Percentiles rank a stretch among this genome's conserved stretches.
phyloP scores from a whole-genome alignment of 2,888 invertebrate species.

The Hoplodrina ambigua region DNA sequence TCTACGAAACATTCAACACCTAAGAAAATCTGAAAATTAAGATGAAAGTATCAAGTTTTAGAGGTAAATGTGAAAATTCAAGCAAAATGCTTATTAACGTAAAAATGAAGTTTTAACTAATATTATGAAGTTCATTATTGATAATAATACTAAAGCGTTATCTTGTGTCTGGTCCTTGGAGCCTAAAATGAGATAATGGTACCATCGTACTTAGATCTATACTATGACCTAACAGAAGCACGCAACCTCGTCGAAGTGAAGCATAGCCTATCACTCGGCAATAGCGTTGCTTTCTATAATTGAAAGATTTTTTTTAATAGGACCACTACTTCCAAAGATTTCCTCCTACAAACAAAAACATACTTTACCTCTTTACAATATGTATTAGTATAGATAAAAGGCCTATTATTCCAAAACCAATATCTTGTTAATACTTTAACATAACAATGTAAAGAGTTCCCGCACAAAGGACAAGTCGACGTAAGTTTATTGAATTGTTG shows the following conservation, averaged over 20 bases:
- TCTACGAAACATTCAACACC: too few species aligned
- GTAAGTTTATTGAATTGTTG: constrained; percentile 13
- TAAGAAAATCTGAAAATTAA: not conserved
- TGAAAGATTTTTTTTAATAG: too few species aligned
- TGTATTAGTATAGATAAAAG: not conserved
- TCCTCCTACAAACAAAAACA: too few species aligned
- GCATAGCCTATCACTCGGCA: too few species aligned
- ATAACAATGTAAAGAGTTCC: not conserved
- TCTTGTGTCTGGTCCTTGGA: too few species aligned
- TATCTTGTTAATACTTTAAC: not conserved
- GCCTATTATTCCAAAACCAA: not conserved
- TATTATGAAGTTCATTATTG: not conserved
- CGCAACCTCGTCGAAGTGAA: too few species aligned
- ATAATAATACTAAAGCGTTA: not conserved
- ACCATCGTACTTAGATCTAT: too few species aligned
- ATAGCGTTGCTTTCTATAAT: too few species aligned
- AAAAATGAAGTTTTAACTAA: constrained; percentile 2
- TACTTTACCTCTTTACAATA: too few species aligned
- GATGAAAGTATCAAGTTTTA: not conserved
- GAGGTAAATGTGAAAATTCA: constrained; percentile 20
- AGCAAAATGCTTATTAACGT: not conserved
- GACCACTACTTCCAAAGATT: too few species aligned
- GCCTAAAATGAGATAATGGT: too few species aligned
- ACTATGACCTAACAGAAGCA: too few species aligned
- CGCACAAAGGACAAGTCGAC: not conserved